A percentile compares a stretch with the other conserved stretches of the same genome.
Evolutionary conservation across 2,113 vertebrate species (phyloP).

Genomic region (Narcine bancroftii): DNA sequence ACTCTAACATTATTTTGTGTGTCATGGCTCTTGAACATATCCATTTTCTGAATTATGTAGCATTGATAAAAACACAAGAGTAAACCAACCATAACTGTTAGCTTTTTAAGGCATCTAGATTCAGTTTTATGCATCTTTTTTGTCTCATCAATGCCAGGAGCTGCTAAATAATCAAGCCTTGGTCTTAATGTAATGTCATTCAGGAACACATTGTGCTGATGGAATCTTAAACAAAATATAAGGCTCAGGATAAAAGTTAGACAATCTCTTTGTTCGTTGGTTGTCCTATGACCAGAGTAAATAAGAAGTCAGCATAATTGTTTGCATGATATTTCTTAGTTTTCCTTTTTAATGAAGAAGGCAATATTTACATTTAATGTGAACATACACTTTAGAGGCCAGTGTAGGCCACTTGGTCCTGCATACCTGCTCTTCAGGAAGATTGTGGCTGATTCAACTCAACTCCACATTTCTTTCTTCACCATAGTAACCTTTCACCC

Average conservation of each 20-base stretch:
- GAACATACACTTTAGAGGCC: no score
- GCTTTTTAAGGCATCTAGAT: background rate
- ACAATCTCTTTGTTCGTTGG: background rate
- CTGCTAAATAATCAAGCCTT: constrained; percentile 13
- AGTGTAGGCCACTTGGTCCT: no score
- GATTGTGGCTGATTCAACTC: no score
- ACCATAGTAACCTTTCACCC: no score
- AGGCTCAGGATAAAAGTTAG: background rate
- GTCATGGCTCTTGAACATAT: background rate
- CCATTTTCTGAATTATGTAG: background rate
- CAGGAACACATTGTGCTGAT: background rate
- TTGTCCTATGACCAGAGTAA: background rate
- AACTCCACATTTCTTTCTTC: no score
- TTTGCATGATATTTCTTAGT: background rate
- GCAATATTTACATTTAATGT: background rate
- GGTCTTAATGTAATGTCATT: background rate
- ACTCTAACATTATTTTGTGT: background rate
- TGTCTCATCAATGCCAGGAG: background rate
- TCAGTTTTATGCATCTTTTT: background rate
- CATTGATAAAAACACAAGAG: background rate
- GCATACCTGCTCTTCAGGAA: no score
- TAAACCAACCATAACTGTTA: background rate
- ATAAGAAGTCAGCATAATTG: background rate
- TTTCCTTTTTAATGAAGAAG: background rate
- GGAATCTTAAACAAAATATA: background rate